Conservation (phyloP, 2,888 invertebrate genomes). For the Mythimna albipuncta region DNA sequence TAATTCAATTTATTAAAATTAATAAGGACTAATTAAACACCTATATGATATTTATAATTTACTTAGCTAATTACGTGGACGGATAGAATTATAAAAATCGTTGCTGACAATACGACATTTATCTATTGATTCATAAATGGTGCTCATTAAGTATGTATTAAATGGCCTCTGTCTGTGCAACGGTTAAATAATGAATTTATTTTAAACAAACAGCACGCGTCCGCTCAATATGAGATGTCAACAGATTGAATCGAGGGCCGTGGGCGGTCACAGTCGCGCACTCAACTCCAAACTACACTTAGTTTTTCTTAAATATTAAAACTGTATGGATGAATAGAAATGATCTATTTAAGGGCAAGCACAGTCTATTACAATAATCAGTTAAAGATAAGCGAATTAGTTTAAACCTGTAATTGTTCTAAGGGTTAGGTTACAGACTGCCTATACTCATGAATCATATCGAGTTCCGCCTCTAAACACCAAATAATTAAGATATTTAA, state of each 20-base stretch:
- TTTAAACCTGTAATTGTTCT: too few relatives aligned
- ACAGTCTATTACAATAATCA: too few relatives aligned
- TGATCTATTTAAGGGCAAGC: not conserved
- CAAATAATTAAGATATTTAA: too few relatives aligned
- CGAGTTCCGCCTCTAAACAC: too few relatives aligned
- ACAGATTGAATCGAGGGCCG: conserved; percentile 76
- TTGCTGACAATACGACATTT: conserved; percentile 13
- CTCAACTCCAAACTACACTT: conserved; percentile 54
- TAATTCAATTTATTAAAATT: conserved; percentile 26
- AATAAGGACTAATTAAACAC: conserved; percentile 34
- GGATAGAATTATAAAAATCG: conserved; percentile 45
- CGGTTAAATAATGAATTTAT: conserved; percentile 69
- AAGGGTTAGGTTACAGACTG: too few relatives aligned
- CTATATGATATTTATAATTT: conserved; percentile 22
- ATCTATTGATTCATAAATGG: conserved; percentile 41
- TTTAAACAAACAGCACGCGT: conserved; percentile 82
- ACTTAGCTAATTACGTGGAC: conserved; percentile 7
- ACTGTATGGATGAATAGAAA: not conserved
- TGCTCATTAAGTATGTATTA: conserved; percentile 50
- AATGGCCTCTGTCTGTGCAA: conserved; percentile 56
- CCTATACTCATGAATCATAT: too few relatives aligned
- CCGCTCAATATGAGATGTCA: conserved; percentile 83
- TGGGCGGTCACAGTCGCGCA: conserved; percentile 76
- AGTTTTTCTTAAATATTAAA: conserved; percentile 7
- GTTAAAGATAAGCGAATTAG: too few relatives aligned